Base-by-base conservation (phyloP, 2,797 vertebrate species). In the Enteromius trimaculatus region DNA sequence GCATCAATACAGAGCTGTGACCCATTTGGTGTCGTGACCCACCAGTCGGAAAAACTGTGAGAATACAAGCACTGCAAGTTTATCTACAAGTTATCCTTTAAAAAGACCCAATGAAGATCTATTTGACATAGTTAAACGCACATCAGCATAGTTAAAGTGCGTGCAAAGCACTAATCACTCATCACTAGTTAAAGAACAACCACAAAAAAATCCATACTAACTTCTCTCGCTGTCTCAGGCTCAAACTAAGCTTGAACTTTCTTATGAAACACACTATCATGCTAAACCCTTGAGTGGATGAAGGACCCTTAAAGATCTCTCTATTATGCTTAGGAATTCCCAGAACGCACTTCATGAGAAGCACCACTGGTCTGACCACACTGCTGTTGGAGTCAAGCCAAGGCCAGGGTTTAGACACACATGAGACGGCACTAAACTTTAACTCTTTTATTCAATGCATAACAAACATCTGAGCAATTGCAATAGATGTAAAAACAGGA, bases 331-430 rank as follows among this genome's bases (percentile, higher is more conserved):
- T 62, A 86, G 85, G 83, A 53, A 84, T 84, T 83, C 82, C 83
- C 87, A 89, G 79, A 90, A 68, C 86, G 86, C 76, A 85, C 77
- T 84, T 82, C 86, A 64, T 16, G 60, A 62, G 58, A 64, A 64
- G 60, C 60, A 64, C 26, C 60, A 53, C 49, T 23, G 58, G 44
- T 60, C 21, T 77, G 58, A 58, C 53, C 55, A 19, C 39, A 72
- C 23, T 21, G 37, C 39, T 71, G 5, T 23, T 62, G 34, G 39
- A 42, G 19, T 14, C n/a, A 23, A 16, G 31, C 78, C 49, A 34
- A 64, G 37, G 11, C 37, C 42, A 14, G 58, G 19, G 4, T 65
- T 74, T 16, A 65, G 42, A 47, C 2, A n/a, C 79, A 60, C 7
- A 31, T 2, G 17, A 23, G 13, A 51, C 1, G 8, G 51, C 21